phyloP scores from a whole-genome alignment of 2,113 vertebrate species.

The Entelurus aequoreus region DNA sequence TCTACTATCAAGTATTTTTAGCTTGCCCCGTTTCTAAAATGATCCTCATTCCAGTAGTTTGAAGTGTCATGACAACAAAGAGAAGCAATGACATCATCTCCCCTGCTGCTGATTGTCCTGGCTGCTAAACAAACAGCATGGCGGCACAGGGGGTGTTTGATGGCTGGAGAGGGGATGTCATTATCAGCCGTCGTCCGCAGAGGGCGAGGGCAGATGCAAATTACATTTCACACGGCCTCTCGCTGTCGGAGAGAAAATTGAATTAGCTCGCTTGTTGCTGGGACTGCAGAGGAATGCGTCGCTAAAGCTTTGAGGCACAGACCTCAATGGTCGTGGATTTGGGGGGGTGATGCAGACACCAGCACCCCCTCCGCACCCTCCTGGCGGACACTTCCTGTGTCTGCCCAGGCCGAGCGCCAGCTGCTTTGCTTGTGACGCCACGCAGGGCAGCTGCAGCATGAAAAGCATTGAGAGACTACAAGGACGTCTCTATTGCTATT shows the following conservation, averaged over 20 bases:
- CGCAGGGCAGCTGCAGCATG: slow-evolving; percentile 55
- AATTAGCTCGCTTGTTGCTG: slow-evolving; percentile 62
- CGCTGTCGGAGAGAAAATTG: slow-evolving; percentile 59
- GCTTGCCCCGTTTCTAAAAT: too few relatives aligned
- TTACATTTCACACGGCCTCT: slow-evolving; percentile 64
- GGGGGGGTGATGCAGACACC: slow-evolving; percentile 7
- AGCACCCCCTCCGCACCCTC: slow-evolving; percentile 7
- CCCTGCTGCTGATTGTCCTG: slow-evolving; percentile 40
- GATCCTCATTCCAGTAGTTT: too few relatives aligned
- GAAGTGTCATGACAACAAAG: background rate
- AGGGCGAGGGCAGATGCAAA: slow-evolving; percentile 38
- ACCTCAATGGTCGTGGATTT: slow-evolving; percentile 50
- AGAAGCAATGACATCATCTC: slow-evolving; percentile 18
- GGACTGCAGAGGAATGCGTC: slow-evolving; percentile 62
- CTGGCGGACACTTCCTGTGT: slow-evolving; percentile 55
- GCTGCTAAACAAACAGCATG: slow-evolving; percentile 40
- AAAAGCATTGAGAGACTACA: slow-evolving; percentile 24
- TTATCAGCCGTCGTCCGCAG: slow-evolving; percentile 20
- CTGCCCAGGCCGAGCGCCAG: slow-evolving; percentile 51
- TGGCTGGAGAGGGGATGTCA: slow-evolving; percentile 13
- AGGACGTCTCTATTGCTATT: slow-evolving; percentile 15
- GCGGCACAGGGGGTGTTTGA: background rate
- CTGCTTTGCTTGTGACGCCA: slow-evolving; percentile 22
- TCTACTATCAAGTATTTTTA: too few relatives aligned
- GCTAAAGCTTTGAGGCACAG: slow-evolving; percentile 64